Evolutionary conservation across 2,797 vertebrate species (phyloP), one percentile per base, ranked within the genome.

Genomic region (Poecilia picta): DNA sequence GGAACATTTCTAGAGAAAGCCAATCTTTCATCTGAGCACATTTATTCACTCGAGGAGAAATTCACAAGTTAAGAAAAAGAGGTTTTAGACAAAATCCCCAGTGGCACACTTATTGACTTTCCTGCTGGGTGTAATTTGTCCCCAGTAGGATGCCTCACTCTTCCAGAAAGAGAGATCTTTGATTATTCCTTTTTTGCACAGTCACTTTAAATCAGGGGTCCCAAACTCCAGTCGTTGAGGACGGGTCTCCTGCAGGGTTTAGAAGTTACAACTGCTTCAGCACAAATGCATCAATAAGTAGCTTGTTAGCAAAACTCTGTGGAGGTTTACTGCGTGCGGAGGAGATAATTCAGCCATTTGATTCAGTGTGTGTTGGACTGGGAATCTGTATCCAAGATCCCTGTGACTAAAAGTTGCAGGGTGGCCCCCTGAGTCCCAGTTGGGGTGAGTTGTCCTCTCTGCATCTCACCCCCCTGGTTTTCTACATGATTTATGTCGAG

Each of bases 151-250:
- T 8, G 59, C 16, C 31, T 36, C 6, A 18, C 16, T 64, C 31
- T 36, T 8, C 36, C 59, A 36, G 6, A 64, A 15, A 59, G 55
- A 59, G 55, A 59, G n/a, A 36, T 33, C 31, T 64, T 20, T 64
- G 59, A 64, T 64, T 64, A 64, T 64, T 36, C 31, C 15, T 31
- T 64, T 64, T 64, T 64, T 36, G 59, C 59, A 64, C 59, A 64
- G 59, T 64, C 15, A 1, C 31, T 64, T 4, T 31, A 62, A 62
- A 7, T 33, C 15, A 62, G 31, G 31, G 59, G 16, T 64, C 31
- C 59, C 31, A 36, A 18, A 23, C 20, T 41, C 33, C 36, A 23
- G 18, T 41, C 1, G 10, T 41, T 68, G 31, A 51, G 33, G 20
- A 15, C 6, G 8, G 16, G 3, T 25, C 8, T 68, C 15, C 36